Evolutionary conservation across 2,113 vertebrate genomes (phyloP).

Genomic region (Oreochromis aureus): DNA sequence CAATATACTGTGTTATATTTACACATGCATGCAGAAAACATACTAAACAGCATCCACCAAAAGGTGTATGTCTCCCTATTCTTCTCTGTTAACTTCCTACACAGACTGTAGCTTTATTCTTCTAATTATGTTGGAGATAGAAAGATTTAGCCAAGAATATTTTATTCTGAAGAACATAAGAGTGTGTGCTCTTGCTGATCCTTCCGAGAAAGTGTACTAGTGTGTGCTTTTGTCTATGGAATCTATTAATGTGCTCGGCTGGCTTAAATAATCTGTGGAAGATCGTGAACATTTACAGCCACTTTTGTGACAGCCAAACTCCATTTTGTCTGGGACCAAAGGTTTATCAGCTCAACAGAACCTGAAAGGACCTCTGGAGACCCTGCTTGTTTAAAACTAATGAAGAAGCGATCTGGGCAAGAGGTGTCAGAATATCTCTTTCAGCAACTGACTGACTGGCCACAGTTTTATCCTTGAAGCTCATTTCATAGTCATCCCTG

Average conservation of each 20-base stretch:
- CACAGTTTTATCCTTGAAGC: background rate
- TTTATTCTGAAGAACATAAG: background rate
- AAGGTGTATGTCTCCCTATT: background rate
- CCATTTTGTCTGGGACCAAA: background rate
- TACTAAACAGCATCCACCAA: background rate
- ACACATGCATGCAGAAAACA: background rate
- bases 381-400: background rate
- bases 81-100: background rate
- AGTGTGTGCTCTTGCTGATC: background rate
- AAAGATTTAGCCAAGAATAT: background rate
- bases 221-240: background rate
- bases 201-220: background rate
- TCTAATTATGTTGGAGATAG: background rate
- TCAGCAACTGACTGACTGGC: background rate
- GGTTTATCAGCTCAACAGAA: background rate
- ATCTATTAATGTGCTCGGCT: background rate
- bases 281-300: background rate
- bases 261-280: background rate
- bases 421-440: background rate
- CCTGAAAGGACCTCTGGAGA: background rate
- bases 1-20: background rate
- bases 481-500: background rate
- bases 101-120: background rate
- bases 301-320: fast-evolving
- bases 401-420: background rate